These are phyloP conservation scores for Lasioglossum lativentre DNA, from an alignment of 2,888 invertebrate species.

Conservation along the genomic window DNA sequence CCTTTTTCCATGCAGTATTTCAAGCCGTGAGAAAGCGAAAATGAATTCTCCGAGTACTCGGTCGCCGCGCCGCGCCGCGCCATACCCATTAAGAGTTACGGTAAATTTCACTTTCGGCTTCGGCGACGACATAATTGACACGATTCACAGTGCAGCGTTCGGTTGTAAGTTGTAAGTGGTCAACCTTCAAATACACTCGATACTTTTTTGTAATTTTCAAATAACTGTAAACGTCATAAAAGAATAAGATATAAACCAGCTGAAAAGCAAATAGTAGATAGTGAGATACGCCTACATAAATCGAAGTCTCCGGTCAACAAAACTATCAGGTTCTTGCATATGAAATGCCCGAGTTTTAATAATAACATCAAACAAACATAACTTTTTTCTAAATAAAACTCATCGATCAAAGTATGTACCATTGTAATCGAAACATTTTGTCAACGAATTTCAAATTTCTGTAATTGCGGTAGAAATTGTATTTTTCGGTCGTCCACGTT, in stretches of 20 bases:
- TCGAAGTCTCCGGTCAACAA: too few relatives aligned
- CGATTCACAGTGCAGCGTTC: not conserved
- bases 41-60: not conserved
- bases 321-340: too few relatives aligned
- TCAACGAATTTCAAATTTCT: not conserved
- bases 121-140: not conserved
- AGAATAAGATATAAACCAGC: too few relatives aligned
- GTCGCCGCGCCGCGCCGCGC: not conserved
- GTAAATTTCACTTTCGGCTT: constrained; percentile 19
- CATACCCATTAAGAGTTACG: constrained; percentile 14
- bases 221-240: not conserved
- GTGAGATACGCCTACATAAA: too few relatives aligned
- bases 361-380: too few relatives aligned
- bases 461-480: not conserved
- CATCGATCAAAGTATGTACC: too few relatives aligned
- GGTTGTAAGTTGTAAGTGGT: too few relatives aligned
- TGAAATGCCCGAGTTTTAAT: too few relatives aligned
- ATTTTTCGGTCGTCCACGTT: too few relatives aligned
- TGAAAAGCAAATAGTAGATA: too few relatives aligned
- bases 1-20: not conserved
- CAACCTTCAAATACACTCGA: not conserved
- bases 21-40: not conserved
- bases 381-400: too few relatives aligned
- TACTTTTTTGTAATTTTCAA: not conserved
- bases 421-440: not conserved